Evolutionary conservation across 1,140 invertebrate genomes (phyloP).

Genomic region (Drosophila arizonae): DNA sequence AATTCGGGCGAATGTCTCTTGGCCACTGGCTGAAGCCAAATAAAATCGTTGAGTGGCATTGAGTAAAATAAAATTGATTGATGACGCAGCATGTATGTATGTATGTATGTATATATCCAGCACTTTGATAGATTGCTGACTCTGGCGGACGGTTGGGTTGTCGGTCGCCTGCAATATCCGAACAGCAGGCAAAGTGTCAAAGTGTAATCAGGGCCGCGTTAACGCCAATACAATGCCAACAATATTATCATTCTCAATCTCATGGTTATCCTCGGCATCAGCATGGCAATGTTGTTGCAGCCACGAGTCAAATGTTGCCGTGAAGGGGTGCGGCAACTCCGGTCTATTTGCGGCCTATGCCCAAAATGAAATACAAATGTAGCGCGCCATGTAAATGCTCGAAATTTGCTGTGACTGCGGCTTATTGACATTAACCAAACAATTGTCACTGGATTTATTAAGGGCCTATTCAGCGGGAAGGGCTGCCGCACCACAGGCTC

Average conservation of each 20-base stretch:
- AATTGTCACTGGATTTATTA: conserved; percentile 83
- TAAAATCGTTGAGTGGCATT: conserved; percentile 61
- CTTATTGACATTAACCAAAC: conserved; percentile 83
- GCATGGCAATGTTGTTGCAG: conserved; percentile 28
- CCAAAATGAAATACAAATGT: conserved; percentile 44
- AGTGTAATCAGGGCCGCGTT: conserved; percentile 49
- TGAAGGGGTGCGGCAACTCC: conserved; percentile 48
- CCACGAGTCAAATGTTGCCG: conserved; percentile 65
- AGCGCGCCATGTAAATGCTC: conserved; percentile 62
- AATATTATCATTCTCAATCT: conserved; percentile 48
- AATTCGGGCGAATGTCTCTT: conserved; percentile 6
- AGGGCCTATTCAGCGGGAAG: conserved; percentile 29
- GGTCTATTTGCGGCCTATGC: conserved; percentile 1
- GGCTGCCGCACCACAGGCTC: conserved; percentile 23
- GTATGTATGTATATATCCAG: conserved; percentile 31
- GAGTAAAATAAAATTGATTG: conserved; percentile 72
- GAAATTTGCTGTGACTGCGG: conserved; percentile 56
- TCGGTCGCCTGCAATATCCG: conserved; percentile 8
- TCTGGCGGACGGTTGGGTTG: neutral
- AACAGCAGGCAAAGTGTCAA: conserved; percentile 64
- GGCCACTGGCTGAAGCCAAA: conserved; percentile 20
- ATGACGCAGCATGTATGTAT: conserved; percentile 48
- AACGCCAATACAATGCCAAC: conserved; percentile 29
- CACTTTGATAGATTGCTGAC: conserved; percentile 77
- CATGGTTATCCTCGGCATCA: neutral